phyloP scores from a whole-genome alignment of 2,797 vertebrate species.

The Babyrousa celebensis region DNA sequence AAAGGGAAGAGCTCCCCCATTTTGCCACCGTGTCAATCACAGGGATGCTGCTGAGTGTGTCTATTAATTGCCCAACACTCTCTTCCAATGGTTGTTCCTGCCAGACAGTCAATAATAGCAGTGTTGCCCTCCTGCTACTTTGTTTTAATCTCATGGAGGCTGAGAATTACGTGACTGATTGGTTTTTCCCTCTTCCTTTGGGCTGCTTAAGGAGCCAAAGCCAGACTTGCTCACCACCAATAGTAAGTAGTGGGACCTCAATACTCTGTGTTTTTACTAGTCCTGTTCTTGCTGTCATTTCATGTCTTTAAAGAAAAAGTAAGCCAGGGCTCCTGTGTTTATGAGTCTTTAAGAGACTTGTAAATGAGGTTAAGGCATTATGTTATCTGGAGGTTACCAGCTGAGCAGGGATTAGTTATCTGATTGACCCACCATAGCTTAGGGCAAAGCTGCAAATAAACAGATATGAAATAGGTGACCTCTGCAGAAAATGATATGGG shows the following conservation, averaged over 20 bases:
- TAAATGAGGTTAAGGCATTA: slow-evolving; percentile 63
- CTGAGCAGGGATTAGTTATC: slow-evolving; percentile 70
- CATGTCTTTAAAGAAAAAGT: slow-evolving; percentile 26
- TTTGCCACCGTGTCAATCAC: too few species aligned
- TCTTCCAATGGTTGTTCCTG: background rate
- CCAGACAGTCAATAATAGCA: background rate
- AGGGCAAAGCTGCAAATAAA: slow-evolving; percentile 55
- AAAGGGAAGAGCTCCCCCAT: background rate
- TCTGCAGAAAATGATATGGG: background rate
- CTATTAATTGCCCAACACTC: background rate
- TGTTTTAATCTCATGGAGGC: background rate
- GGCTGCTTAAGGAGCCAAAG: background rate
- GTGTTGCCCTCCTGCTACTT: background rate
- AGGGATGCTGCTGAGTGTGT: background rate
- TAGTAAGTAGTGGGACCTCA: background rate
- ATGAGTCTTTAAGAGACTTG: slow-evolving; percentile 29
- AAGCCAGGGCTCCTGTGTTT: background rate
- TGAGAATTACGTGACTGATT: background rate
- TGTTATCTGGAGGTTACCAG: slow-evolving; percentile 71
- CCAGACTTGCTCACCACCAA: background rate
- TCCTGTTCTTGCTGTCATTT: background rate
- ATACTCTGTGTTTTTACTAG: background rate
- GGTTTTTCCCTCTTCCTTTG: background rate
- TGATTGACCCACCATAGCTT: slow-evolving; percentile 8
- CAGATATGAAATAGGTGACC: slow-evolving; percentile 16